Conservation (phyloP, 2,113 vertebrate genomes). For the Heterocephalus glaber region DNA sequence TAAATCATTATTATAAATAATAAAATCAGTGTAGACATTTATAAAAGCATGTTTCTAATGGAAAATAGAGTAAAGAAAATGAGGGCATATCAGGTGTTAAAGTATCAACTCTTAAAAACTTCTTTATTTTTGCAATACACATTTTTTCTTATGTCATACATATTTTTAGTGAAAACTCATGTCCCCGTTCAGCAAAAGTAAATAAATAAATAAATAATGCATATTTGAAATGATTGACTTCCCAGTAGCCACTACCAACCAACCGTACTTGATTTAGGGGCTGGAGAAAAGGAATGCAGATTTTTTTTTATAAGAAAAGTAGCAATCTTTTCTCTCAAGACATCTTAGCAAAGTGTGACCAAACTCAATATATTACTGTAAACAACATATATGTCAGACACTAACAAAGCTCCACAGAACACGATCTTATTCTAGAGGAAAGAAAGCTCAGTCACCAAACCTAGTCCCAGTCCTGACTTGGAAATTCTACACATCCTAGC, state of each 20-base stretch:
- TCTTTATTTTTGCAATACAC: neutral
- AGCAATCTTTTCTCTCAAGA: neutral
- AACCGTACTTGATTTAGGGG: neutral
- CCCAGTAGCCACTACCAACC: neutral
- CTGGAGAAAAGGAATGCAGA: neutral
- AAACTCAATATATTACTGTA: neutral
- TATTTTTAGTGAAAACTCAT: neutral
- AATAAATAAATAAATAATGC: neutral
- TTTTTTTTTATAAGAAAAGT: neutral
- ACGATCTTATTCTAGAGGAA: neutral
- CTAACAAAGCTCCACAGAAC: neutral
- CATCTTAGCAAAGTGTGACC: neutral
- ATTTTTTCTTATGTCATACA: neutral
- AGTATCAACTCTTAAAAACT: slow-evolving; percentile 1
- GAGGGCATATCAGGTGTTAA: neutral
- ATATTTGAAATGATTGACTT: neutral
- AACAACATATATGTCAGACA: neutral
- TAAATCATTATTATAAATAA: neutral
- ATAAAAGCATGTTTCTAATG: slow-evolving; percentile 13
- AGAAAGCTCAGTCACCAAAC: neutral
- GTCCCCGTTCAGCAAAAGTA: neutral
- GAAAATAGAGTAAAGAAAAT: neutral
- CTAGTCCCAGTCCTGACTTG: neutral
- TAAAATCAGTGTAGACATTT: neutral
- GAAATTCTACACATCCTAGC: neutral